phyloP scores from a whole-genome alignment of 2,113 vertebrate genomes.

The Pao palembangensis region DNA sequence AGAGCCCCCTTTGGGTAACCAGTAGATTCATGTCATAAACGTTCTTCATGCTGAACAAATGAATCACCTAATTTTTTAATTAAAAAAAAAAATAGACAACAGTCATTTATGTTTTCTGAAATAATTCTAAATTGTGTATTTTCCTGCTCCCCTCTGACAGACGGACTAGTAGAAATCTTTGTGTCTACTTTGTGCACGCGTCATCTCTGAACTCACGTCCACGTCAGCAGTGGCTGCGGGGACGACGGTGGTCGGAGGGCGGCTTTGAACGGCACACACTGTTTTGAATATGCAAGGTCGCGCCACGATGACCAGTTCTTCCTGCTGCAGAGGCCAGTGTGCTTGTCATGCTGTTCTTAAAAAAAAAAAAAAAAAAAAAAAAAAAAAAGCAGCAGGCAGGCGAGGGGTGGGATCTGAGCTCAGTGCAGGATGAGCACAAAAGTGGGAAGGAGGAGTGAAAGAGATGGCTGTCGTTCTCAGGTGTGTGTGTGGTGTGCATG shows the following conservation, averaged over 20 bases:
- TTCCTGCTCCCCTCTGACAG: too few relatives aligned
- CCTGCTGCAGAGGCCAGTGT: conserved; percentile 70
- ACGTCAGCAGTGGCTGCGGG: conserved; percentile 39
- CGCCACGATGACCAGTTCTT: conserved; percentile 87
- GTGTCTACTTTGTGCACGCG: conserved; percentile 27
- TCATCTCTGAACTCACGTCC: conserved; percentile 43
- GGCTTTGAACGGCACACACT: conserved; percentile 79
- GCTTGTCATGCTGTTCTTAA: conserved; percentile 60
- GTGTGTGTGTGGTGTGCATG: conserved; percentile 42
- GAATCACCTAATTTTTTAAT: too few relatives aligned
- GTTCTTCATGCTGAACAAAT: neutral
- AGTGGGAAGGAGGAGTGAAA: conserved; percentile 30
- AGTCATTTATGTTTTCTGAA: too few relatives aligned
- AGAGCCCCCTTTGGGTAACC: conserved; percentile 73
- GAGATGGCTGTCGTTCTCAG: conserved; percentile 45
- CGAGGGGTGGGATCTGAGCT: conserved; percentile 38
- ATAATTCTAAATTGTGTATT: too few relatives aligned
- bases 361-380: conserved; percentile 7
- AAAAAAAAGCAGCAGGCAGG: conserved; percentile 9
- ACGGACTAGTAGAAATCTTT: conserved; percentile 6
- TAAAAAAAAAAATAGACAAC: too few relatives aligned
- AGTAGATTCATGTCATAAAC: conserved; percentile 25
- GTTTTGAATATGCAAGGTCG: conserved; percentile 64
- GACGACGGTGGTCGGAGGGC: conserved; percentile 79
- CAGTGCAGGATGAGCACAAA: conserved; percentile 16